Evolutionary conservation across 2,113 vertebrate species (phyloP), one percentile per base, ranked within the genome.

Genomic region (Prochilodus magdalenae): DNA sequence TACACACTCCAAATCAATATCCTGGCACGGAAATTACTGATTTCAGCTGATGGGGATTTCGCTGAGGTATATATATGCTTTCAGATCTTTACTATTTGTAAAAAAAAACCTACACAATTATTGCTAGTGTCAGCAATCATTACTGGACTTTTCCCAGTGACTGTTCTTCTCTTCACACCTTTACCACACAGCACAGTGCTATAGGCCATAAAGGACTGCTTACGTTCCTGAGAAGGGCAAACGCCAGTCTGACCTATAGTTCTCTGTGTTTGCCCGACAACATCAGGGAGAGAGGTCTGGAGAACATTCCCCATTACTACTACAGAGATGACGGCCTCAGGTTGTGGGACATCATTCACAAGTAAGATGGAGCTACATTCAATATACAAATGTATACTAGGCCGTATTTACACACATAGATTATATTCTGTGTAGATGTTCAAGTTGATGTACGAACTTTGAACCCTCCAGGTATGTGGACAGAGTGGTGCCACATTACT

Each of bases 251-350:
- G 40, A 11, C 40, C 40, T 44, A 44, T 44, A 44, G 40, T 10
- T 44, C 40, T 5, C 40, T 44, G 4, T 93, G 92, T 86, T 83
- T 93, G 29, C 90, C 89, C 0, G 93, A 94, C 20, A 89, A 91
- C 33, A 87, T 93, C 4, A 75, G 79, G 22, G 89, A 76, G 22
- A 88, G 92, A 0, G 89, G 90, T 0, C 86, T 93, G 55, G 73
- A 90, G 27, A 55, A 55, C 14, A 82, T 94, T 51, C 92, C 90
- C 33, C 88, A 91, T 76, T 93, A 91, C 73, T 69, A 89, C 36
- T 93, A 93, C 86, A 84, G 91, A 30, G 92, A 92, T 0, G 90
- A 94, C 0, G 90, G 91, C 6, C 74, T 92, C 65, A 89, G 55
- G 80, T 88, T 92, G 75, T 93, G 92, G 93, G 86, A 55, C 0